Evolutionary conservation across 2,888 invertebrate genomes (phyloP).

Genomic region (Drosophila tripunctata): DNA sequence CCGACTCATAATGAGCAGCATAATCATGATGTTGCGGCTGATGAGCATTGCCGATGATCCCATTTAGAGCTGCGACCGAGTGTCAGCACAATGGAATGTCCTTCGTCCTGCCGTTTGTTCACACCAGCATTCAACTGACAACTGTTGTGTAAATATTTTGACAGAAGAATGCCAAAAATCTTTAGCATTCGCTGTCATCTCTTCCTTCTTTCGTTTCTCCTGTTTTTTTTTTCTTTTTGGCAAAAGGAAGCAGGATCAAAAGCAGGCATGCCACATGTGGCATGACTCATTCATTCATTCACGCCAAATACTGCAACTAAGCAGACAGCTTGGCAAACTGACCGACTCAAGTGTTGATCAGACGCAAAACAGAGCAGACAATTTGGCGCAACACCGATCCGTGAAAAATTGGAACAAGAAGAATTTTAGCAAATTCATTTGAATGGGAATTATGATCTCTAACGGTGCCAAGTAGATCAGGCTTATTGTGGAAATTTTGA

Average conservation of each 20-base stretch:
- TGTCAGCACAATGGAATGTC: slow-evolving; percentile 27
- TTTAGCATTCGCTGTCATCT: neutral
- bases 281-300: slow-evolving; percentile 37
- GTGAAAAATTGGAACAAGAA: no score
- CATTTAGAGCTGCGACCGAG: slow-evolving; percentile 39
- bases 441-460: no score
- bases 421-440: no score
- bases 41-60: slow-evolving; percentile 34
- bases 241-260: slow-evolving; percentile 7
- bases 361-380: neutral
- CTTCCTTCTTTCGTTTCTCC: neutral
- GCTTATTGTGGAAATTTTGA: no score
- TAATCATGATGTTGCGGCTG: neutral
- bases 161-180: slow-evolving; percentile 80
- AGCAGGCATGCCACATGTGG: slow-evolving; percentile 21
- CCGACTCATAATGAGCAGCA: neutral
- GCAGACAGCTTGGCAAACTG: neutral
- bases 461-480: no score
- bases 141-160: slow-evolving; percentile 78
- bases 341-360: neutral
- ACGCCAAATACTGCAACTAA: neutral
- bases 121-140: slow-evolving; percentile 62
- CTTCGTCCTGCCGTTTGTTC: slow-evolving; percentile 32
- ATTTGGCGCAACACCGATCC: neutral
- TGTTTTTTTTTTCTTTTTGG: slow-evolving; percentile 6